Evolutionary conservation across 2,888 invertebrate genomes (phyloP).

Genomic region (Beris chalybata): DNA sequence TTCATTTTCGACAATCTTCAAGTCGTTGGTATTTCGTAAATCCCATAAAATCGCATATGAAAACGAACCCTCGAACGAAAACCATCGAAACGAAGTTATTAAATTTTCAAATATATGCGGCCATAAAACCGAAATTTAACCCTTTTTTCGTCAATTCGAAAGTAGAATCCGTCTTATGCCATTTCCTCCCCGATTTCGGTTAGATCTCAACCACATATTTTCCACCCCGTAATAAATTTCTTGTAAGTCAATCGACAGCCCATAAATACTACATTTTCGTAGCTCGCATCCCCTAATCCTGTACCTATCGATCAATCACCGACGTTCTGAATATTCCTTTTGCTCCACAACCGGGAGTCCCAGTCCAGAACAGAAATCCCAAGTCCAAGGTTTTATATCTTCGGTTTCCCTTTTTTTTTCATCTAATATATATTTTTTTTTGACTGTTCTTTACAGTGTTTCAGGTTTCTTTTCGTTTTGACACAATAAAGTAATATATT

Average conservation of each 20-base stretch:
- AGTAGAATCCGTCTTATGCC: not conserved
- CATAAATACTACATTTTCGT: conserved; percentile 34
- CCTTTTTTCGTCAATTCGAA: conserved; percentile 14
- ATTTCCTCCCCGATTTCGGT: conserved; percentile 4
- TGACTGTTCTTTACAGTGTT: not conserved
- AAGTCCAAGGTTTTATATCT: not conserved
- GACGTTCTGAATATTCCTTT: conserved; percentile 28
- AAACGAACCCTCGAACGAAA: not conserved
- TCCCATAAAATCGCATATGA: conserved; percentile 14
- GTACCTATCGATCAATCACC: conserved; percentile 35
- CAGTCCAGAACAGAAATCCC: not conserved
- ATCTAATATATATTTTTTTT: not conserved
- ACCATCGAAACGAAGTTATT: conserved; percentile 26
- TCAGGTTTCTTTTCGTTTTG: conserved; percentile 29
- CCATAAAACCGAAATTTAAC: conserved; percentile 25
- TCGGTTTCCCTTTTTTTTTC: not conserved
- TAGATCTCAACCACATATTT: not conserved
- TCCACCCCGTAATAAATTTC: conserved; percentile 29
- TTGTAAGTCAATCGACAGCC: conserved; percentile 37
- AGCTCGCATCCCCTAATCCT: conserved; percentile 33
- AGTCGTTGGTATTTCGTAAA: too few relatives aligned
- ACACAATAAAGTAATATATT: conserved; percentile 46
- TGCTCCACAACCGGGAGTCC: not conserved
- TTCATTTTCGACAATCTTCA: too few relatives aligned
- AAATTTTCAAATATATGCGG: conserved; percentile 30